Conservation (phyloP, 1,140 invertebrate genomes). For the Mycetomoellerius zeteki region DNA sequence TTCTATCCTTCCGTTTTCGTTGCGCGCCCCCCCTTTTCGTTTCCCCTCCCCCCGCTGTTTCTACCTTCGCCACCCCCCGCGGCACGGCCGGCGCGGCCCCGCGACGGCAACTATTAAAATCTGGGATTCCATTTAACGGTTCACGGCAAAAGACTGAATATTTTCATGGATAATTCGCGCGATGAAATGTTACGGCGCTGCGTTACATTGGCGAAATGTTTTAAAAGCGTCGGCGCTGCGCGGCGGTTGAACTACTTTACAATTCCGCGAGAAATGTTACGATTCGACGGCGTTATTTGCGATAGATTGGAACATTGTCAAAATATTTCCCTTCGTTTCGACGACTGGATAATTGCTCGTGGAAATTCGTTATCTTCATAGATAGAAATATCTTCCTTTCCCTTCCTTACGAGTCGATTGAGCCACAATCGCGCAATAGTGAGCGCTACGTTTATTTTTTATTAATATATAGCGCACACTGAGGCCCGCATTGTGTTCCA, state of each 20-base stretch:
- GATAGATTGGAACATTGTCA: constrained; percentile 65
- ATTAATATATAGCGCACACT: constrained; percentile 5
- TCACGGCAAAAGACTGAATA: constrained; percentile 54
- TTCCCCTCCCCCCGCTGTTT: background rate
- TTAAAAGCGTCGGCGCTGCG: constrained; percentile 54
- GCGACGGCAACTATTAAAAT: constrained; percentile 68
- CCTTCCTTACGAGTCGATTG: constrained; percentile 41
- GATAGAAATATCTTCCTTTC: constrained; percentile 44
- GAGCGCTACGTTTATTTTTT: constrained; percentile 49
- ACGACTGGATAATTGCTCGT: constrained; percentile 50
- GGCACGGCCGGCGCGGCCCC: constrained; percentile 27
- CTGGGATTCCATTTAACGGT: constrained; percentile 66
- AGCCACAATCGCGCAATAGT: constrained; percentile 32
- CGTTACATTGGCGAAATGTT: constrained; percentile 40
- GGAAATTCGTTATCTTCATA: constrained; percentile 40
- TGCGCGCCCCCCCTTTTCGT: background rate
- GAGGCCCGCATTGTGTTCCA: constrained; percentile 1
- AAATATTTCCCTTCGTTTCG: constrained; percentile 63
- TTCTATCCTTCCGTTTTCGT: constrained; percentile 65
- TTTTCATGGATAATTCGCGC: constrained; percentile 51
- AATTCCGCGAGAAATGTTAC: constrained; percentile 64
- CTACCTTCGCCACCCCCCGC: constrained; percentile 43
- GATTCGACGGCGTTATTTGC: constrained; percentile 59
- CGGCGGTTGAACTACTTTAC: constrained; percentile 50
- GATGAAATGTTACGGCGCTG: constrained; percentile 50